These are phyloP conservation scores for Coleophora deauratella DNA, from an alignment of 2,888 invertebrate genomes.

Conservation along the genomic window DNA sequence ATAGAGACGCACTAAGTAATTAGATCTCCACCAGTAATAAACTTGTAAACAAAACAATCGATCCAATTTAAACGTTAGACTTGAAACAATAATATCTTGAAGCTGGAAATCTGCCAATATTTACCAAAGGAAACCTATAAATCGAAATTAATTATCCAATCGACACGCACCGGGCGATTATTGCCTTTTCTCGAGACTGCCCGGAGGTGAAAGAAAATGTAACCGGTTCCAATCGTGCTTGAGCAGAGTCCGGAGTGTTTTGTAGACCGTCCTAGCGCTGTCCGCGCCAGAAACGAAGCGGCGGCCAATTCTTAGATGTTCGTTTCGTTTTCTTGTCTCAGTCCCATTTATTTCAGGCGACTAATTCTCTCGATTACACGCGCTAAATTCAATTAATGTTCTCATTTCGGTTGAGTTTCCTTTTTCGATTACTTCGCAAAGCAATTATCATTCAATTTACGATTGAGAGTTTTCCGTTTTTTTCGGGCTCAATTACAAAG, in stretches of 20 bases:
- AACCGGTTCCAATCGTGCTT: neutral
- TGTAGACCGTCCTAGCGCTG: conserved; percentile 37
- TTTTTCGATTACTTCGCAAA: conserved; percentile 16
- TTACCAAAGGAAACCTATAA: conserved; percentile 21
- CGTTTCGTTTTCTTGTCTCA: conserved; percentile 41
- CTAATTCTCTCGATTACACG: conserved; percentile 45
- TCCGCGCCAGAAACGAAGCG: conserved; percentile 16
- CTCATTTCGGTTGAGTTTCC: conserved; percentile 23
- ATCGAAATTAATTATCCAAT: conserved; percentile 40
- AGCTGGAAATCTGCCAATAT: conserved; percentile 7
- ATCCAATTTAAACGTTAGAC: no score
- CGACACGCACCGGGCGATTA: conserved; percentile 31
- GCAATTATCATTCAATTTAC: conserved; percentile 19
- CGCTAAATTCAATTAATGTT: conserved; percentile 49
- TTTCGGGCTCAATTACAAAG: conserved; percentile 2
- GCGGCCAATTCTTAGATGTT: conserved; percentile 19
- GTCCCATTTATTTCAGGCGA: conserved; percentile 42
- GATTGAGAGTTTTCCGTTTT: conserved; percentile 9
- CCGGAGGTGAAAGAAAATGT: conserved; percentile 8
- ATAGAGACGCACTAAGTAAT: no score
- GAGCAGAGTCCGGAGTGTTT: conserved; percentile 33
- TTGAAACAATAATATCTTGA: neutral
- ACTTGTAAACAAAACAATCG: no score
- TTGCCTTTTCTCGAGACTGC: conserved; percentile 32
- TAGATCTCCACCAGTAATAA: no score